Evolutionary conservation across 2,113 vertebrate species (phyloP).

Genomic region (Limnothrissa miodon): DNA sequence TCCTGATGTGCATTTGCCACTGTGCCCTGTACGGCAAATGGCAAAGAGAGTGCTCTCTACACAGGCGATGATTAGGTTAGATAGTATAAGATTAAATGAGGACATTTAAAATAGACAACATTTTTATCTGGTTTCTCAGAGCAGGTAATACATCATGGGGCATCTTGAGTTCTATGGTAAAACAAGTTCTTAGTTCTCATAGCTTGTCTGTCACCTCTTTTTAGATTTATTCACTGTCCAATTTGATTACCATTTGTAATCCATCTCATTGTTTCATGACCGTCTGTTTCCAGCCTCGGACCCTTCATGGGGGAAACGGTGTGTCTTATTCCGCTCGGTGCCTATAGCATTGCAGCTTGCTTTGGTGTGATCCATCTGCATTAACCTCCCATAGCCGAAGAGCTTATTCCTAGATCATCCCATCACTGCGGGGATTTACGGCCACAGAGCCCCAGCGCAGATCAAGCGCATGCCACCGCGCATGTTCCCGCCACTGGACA

Average conservation of each 20-base stretch:
- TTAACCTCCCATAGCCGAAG: constrained; percentile 18
- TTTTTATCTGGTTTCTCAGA: background rate
- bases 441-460: constrained; percentile 33
- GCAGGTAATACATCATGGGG: background rate
- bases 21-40: background rate
- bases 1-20: background rate
- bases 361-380: background rate
- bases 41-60: background rate
- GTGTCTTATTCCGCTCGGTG: background rate
- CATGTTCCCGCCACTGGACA: background rate
- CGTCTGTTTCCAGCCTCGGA: background rate
- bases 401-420: constrained; percentile 32
- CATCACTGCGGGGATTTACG: constrained; percentile 34
- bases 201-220: too few relatives aligned
- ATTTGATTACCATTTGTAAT: background rate
- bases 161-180: background rate
- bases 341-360: background rate
- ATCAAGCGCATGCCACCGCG: constrained; percentile 30
- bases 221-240: background rate
- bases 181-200: background rate
- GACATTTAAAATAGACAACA: too few relatives aligned
- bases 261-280: background rate
- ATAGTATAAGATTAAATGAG: too few relatives aligned
- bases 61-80: too few relatives aligned
- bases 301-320: background rate